These are phyloP conservation scores for Geotrypetes seraphini DNA, from an alignment of 2,797 vertebrate species.

Conservation along the genomic window DNA sequence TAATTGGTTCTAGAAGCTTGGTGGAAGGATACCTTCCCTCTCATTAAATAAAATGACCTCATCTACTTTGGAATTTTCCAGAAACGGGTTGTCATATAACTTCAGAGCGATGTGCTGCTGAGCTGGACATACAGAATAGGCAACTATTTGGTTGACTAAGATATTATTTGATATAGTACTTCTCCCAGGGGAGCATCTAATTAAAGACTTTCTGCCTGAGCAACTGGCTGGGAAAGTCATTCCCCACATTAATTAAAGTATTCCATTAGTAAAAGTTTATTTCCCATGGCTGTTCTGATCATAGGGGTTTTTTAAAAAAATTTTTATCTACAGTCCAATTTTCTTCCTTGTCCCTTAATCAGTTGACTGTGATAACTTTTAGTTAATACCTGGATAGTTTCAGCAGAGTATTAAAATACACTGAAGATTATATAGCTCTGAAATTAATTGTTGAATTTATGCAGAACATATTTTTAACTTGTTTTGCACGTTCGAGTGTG, in stretches of 20 bases:
- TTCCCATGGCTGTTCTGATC: slow-evolving; percentile 16
- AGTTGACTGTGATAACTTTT: slow-evolving; percentile 16
- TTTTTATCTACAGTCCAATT: slow-evolving; percentile 5
- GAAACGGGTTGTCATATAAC: background rate
- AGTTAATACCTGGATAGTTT: too few species aligned
- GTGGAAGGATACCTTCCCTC: too few species aligned
- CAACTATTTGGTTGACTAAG: background rate
- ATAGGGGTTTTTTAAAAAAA: too few species aligned
- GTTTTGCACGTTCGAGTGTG: too few species aligned
- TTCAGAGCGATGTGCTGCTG: too few species aligned
- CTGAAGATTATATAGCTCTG: too few species aligned
- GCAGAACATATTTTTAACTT: too few species aligned
- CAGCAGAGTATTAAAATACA: too few species aligned
- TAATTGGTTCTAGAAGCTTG: too few species aligned
- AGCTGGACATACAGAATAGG: too few species aligned
- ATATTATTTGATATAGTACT: slow-evolving; percentile 7
- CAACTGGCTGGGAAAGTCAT: slow-evolving; percentile 8
- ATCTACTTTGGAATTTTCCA: background rate
- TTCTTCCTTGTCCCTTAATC: slow-evolving; percentile 5
- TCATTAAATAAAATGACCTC: background rate
- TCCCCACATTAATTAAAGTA: slow-evolving; percentile 29
- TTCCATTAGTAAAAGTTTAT: slow-evolving; percentile 17
- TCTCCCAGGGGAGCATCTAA: slow-evolving; percentile 9
- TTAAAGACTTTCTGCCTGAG: slow-evolving; percentile 13
- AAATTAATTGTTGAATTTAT: too few species aligned